Evolutionary conservation across 2,888 invertebrate genomes (phyloP), one percentile per base, ranked within the genome.

Genomic region (Epinotia ramella): DNA sequence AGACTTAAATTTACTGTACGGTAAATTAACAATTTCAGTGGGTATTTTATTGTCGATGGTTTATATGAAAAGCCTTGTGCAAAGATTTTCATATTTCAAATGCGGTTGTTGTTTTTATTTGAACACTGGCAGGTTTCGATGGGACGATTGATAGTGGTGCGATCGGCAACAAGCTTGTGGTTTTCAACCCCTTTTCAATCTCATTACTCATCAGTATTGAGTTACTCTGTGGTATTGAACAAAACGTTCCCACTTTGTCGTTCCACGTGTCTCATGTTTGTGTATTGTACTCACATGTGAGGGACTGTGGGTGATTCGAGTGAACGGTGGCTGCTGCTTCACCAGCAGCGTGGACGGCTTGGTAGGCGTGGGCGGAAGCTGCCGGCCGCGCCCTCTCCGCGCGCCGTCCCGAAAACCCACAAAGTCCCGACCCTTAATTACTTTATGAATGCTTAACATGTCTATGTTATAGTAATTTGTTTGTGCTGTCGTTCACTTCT

Each of bases 281-380:
- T n/a, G 5, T 4, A 53, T 6, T 53, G n/a, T n/a, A 88, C 95
- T 95, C 91, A 97, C 97, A 92, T 97, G 98, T 87, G 99, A 98
- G 83, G 99, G 99, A 90, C 99, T 99, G 86, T 98, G 97, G 95
- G 98, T 98, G 91, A 99, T 95, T 95, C 98, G 98, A 84, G 98
- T 98, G 94, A 99, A 98, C 94, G 98, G 98, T 87, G 95, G 95
- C 84, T 97, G 96, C 88, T 97, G 97, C 89, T 97, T 97, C 85
- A 98, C 95, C 91, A 97, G 97, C 88, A 99, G 95, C 85, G 98
- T 98, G 92, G 98, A 98, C 90, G 99, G 99, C 94, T 98, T 98
- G 90, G 97, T 97, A 81, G 98, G 98, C 83, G 98, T 98, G 77
- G 98, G 97, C 78, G 98, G 98, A 85, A 98, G 95, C 85, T 97